These are phyloP conservation scores for Drosophila punjabiensis DNA, from an alignment of 1,140 invertebrate genomes.

Conservation along the genomic window DNA sequence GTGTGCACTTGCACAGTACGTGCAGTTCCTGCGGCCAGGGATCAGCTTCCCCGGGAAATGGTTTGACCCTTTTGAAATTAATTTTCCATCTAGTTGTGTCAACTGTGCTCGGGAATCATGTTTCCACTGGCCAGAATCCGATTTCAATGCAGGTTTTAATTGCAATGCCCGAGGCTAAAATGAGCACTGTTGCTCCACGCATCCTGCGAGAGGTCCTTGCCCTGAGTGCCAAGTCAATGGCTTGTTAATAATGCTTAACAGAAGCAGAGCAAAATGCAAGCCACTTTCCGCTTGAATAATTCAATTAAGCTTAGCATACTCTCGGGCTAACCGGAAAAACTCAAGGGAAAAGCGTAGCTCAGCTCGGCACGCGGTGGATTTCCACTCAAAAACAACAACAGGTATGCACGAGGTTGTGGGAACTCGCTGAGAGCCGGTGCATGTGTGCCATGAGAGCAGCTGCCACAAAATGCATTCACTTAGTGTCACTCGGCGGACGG, in stretches of 20 bases:
- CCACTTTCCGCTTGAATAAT: conserved; percentile 33
- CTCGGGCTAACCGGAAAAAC: conserved; percentile 18
- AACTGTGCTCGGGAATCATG: neutral
- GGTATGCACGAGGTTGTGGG: conserved; percentile 50
- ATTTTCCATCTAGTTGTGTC: conserved; percentile 32
- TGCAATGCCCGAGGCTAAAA: conserved; percentile 26
- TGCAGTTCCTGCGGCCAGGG: conserved; percentile 19
- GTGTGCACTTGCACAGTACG: conserved; percentile 40
- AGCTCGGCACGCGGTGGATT: neutral
- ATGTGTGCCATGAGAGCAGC: conserved; percentile 46
- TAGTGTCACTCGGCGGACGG: conserved; percentile 39
- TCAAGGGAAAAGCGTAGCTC: neutral
- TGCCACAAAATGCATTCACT: conserved; percentile 46
- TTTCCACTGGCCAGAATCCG: conserved; percentile 2
- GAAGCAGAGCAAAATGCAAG: conserved; percentile 16
- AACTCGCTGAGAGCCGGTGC: conserved; percentile 28
- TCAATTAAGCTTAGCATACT: conserved; percentile 45
- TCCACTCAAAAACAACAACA: conserved; percentile 19
- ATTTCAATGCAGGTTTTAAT: conserved; percentile 64
- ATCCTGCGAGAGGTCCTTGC: conserved; percentile 46
- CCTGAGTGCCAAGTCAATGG: conserved; percentile 23
- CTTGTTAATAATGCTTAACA: conserved; percentile 53
- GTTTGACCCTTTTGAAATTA: conserved; percentile 31
- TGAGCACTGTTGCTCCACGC: conserved; percentile 5
- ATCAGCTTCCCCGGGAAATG: conserved; percentile 7